Conservation (phyloP, 2,113 vertebrate species). For the Lipophrys pholis region DNA sequence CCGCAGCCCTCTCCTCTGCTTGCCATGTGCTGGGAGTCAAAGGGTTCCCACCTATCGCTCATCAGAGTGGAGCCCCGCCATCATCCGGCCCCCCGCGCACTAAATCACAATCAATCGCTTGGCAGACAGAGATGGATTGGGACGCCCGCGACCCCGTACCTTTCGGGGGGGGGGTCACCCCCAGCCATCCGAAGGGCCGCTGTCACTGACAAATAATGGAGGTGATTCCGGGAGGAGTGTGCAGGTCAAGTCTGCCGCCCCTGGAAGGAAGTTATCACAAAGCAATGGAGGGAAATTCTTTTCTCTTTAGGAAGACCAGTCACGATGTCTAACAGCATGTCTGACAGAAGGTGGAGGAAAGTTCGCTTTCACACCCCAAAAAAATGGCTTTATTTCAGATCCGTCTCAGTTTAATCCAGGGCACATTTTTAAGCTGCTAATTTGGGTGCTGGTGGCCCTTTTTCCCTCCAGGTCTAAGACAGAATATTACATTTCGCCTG, state of each 20-base stretch:
- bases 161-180: conserved; percentile 49
- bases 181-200: conserved; percentile 66
- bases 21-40: conserved; percentile 80
- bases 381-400: conserved; percentile 21
- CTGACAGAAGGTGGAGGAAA: conserved; percentile 47
- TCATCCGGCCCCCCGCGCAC: conserved; percentile 55
- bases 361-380: conserved; percentile 14
- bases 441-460: no score
- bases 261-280: conserved; percentile 78
- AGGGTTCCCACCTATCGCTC: conserved; percentile 76
- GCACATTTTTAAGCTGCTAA: neutral
- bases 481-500: no score
- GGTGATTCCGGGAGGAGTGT: conserved; percentile 69
- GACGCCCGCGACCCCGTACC: conserved; percentile 72
- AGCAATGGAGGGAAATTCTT: conserved; percentile 70
- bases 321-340: conserved; percentile 62
- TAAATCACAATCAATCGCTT: conserved; percentile 75
- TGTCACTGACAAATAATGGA: conserved; percentile 82
- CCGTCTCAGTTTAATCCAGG: neutral
- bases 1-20: conserved; percentile 65
- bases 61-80: conserved; percentile 74
- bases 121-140: conserved; percentile 84
- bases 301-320: conserved; percentile 64
- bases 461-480: no score
- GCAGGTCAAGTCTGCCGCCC: conserved; percentile 79